Evolutionary conservation across 2,113 vertebrate genomes (phyloP).

Genomic region (Petrocephalus zakoni): DNA sequence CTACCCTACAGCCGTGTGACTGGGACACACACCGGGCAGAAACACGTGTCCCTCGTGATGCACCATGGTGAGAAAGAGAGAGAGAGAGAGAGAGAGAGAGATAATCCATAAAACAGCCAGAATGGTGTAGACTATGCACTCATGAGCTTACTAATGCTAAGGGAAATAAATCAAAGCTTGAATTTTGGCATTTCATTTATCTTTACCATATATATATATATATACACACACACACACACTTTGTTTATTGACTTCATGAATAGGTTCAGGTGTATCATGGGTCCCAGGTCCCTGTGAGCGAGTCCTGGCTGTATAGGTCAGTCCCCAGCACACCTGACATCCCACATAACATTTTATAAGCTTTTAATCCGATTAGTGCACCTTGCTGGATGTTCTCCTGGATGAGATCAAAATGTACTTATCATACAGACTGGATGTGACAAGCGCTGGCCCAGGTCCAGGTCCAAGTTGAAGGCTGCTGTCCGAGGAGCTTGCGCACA

Average conservation of each 20-base stretch:
- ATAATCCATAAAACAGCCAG: neutral
- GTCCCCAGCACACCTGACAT: neutral
- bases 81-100: neutral
- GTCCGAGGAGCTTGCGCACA: neutral
- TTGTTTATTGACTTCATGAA: neutral
- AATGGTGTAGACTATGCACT: neutral
- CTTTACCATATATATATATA: neutral
- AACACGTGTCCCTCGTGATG: neutral
- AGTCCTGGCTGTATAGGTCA: neutral
- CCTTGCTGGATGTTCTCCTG: neutral
- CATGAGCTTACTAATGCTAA: neutral
- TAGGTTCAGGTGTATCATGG: neutral
- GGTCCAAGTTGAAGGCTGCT: neutral
- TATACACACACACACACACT: neutral
- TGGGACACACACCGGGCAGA: neutral
- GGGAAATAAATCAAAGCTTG: neutral
- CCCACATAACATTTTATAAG: neutral
- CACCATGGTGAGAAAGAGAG: neutral
- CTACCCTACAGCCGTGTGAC: neutral
- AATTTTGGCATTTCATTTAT: neutral
- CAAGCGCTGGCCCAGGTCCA: neutral
- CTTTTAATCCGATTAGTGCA: conserved; percentile 10
- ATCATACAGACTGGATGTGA: conserved; percentile 5
- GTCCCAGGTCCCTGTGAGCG: neutral
- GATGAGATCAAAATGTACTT: conserved; percentile 4